Percentiles rank a stretch among this genome's conserved stretches.
Evolutionary conservation across 2,113 vertebrate genomes (phyloP).

Genomic region (Vulpes vulpes): DNA sequence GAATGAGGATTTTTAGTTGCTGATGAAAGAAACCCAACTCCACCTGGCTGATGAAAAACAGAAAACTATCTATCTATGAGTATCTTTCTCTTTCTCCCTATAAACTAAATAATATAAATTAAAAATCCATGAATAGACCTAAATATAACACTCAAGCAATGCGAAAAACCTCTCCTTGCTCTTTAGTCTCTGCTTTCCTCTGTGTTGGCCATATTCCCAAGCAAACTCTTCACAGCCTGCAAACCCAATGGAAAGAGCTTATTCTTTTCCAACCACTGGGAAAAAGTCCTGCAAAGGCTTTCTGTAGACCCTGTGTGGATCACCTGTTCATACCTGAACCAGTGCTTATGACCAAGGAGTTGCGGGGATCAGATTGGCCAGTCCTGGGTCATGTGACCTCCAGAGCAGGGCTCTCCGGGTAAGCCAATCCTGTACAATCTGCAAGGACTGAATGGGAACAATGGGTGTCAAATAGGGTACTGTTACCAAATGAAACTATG

Average conservation of each 20-base stretch:
- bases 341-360: fast-evolving
- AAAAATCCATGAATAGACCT: neutral
- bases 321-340: neutral
- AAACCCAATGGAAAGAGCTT: neutral
- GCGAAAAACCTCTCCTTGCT: neutral
- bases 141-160: neutral
- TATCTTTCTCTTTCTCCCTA: neutral
- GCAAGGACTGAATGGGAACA: neutral
- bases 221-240: neutral
- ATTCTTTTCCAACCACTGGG: neutral
- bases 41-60: neutral
- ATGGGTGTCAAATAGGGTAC: neutral
- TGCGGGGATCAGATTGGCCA: neutral
- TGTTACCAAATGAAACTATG: neutral
- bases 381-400: fast-evolving
- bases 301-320: neutral
- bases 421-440: neutral
- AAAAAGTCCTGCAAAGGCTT: neutral
- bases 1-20: neutral
- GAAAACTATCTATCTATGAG: neutral
- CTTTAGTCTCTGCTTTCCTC: neutral
- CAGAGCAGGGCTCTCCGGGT: neutral
- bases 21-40: neutral
- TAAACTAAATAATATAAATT: neutral
- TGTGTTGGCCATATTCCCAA: neutral